These are phyloP conservation scores for Porites lobata DNA, from an alignment of 92 coral and sea anemone genomes.

Conservation along the genomic window DNA sequence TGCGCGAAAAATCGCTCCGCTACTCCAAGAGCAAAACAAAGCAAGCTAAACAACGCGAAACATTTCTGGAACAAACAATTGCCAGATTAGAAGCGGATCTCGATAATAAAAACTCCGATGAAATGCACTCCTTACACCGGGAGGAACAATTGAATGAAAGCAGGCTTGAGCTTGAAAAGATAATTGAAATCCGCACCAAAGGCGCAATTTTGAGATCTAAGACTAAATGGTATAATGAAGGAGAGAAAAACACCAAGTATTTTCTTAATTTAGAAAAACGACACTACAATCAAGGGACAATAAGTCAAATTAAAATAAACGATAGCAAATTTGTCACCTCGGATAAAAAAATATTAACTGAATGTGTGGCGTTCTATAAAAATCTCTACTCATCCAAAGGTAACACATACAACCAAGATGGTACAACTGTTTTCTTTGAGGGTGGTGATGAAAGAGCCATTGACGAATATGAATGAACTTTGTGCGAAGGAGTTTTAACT, in stretches of 20 bases:
- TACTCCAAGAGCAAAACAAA: constrained; percentile 11
- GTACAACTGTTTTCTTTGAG: background rate
- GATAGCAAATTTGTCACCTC: constrained; percentile 25
- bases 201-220: too few species aligned
- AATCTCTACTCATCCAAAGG: constrained; percentile 26
- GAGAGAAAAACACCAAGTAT: constrained; percentile 60
- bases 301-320: constrained; percentile 27
- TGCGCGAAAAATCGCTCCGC: constrained; percentile 1
- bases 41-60: constrained; percentile 22
- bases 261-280: constrained; percentile 55
- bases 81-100: constrained; percentile 13
- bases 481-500: constrained; percentile 24
- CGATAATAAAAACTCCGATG: constrained; percentile 1
- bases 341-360: constrained; percentile 32
- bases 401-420: constrained; percentile 4
- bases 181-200: too few species aligned
- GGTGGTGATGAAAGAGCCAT: constrained; percentile 1
- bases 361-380: constrained; percentile 22
- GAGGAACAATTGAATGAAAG: too few species aligned
- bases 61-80: constrained; percentile 21
- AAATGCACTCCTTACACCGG: too few species aligned
- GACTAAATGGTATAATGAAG: too few species aligned
- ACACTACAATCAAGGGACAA: constrained; percentile 46
- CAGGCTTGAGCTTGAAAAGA: too few species aligned
- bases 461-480: background rate